These are phyloP conservation scores for Esperia sulphurella DNA, from an alignment of 2,888 invertebrate genomes.

Conservation along the genomic window DNA sequence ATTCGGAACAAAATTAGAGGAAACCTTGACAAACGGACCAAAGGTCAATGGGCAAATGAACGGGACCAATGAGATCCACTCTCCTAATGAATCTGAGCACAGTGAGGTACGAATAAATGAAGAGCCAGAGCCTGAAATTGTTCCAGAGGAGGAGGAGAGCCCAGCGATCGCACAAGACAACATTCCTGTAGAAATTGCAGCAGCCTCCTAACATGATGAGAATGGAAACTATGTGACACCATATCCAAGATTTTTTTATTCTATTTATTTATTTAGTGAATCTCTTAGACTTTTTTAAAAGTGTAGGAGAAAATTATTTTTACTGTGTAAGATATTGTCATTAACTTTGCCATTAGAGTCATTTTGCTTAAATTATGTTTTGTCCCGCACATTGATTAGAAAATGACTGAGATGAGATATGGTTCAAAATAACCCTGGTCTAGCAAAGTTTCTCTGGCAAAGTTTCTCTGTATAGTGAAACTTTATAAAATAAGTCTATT, in stretches of 20 bases:
- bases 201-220: slow-evolving; percentile 50
- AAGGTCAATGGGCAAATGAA: slow-evolving; percentile 62
- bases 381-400: too few species aligned
- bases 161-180: slow-evolving; percentile 40
- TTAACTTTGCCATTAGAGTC: too few species aligned
- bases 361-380: too few species aligned
- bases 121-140: slow-evolving; percentile 20
- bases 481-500: too few species aligned
- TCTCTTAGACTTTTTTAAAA: slow-evolving; percentile 11
- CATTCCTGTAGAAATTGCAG: slow-evolving; percentile 60
- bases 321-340: not conserved
- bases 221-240: slow-evolving; percentile 13
- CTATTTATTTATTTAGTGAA: slow-evolving; percentile 12
- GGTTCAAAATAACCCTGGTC: too few species aligned
- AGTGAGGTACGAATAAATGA: slow-evolving; percentile 23
- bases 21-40: slow-evolving; percentile 53
- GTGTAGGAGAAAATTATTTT: not conserved
- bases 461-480: too few species aligned
- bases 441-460: too few species aligned
- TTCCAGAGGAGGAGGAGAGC: slow-evolving; percentile 20
- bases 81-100: slow-evolving; percentile 29
- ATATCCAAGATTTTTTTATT: slow-evolving; percentile 10
- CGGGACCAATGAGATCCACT: slow-evolving; percentile 44
- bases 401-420: too few species aligned
- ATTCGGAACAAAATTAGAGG: slow-evolving; percentile 85